Percentiles rank a stretch among this genome's conserved stretches.
These are phyloP conservation scores for Tineola bisselliella DNA, from an alignment of 2,888 invertebrate genomes.

Conservation along the genomic window DNA sequence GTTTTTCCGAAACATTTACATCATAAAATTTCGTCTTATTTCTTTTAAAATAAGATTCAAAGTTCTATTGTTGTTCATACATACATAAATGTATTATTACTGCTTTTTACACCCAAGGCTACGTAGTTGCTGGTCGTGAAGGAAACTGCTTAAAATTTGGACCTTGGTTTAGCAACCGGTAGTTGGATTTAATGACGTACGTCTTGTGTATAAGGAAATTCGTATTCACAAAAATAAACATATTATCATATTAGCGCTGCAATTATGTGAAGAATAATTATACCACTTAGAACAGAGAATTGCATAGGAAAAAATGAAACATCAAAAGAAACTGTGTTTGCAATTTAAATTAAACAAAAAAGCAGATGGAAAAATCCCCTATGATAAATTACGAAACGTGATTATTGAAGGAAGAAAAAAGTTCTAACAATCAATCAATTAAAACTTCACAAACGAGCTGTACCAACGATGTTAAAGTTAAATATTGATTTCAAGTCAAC, in stretches of 20 bases:
- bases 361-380: not conserved
- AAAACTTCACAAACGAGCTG: slow-evolving; percentile 4
- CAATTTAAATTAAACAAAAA: not conserved
- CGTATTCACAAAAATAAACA: not conserved
- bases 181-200: slow-evolving; percentile 11
- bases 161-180: slow-evolving; percentile 21
- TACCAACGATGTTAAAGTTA: not conserved
- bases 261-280: not conserved
- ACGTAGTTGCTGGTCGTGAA: not conserved
- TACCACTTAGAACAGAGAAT: not conserved
- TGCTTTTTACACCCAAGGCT: slow-evolving; percentile 25
- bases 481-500: not conserved
- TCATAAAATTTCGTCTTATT: not conserved
- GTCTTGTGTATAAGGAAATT: slow-evolving; percentile 1
- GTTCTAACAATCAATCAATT: slow-evolving; percentile 7
- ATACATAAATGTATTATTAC: slow-evolving; percentile 26
- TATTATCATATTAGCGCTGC: slow-evolving; percentile 9
- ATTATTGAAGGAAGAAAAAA: not conserved
- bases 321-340: not conserved
- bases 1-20: not conserved
- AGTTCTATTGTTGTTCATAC: not conserved
- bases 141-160: slow-evolving; percentile 19
- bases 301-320: not conserved
- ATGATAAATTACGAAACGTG: slow-evolving; percentile 3
- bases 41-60: not conserved